Base-by-base conservation (phyloP, 2,888 invertebrate genomes). In the Spatulosminthurus flaviceps region DNA sequence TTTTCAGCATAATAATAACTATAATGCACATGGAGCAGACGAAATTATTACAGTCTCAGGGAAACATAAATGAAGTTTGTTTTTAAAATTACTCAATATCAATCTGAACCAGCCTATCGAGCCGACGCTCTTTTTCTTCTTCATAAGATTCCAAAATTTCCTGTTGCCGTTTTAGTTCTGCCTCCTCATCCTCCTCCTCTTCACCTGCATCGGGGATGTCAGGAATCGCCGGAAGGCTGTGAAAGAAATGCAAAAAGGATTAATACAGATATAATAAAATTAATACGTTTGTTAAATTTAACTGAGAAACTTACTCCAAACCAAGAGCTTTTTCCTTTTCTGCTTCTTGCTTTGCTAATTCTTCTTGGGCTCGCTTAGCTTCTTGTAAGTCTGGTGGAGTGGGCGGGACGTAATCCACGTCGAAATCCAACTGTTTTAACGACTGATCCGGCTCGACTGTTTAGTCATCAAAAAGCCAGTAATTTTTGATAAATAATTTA, bases 321-420 rank as follows among this genome's bases (percentile, higher is more conserved):
- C 85, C 26, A 83, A 79, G 13, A 84, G 78, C 34, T 9, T 34
- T 34, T 34, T 9, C 34, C 34, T 34, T 77, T 84, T 85, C 66
- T 82, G 82, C 84, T 64, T 85, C 84, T 51, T 85, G 85, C 51
- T 74, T 76, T 61, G 84, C 84, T 0, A 84, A 83, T 77, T 85
- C 86, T 67, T 86, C 86, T 0, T 85, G 86, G 11, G 86, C 84
- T 77, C 83, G 81, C 69, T 84, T 85, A 29, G 81, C 80, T 34
- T 80, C 79, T 42, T 76, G 80, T 24, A 82, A 83, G 43, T 83
- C 83, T 19, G 84, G 82, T 0, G 84, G 80, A 13, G 85, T 80
- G 1, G 86, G 84, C 4, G 86, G 85, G 42, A 83, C 79, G 82
- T 85, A 86, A 28, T 86, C 85, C 1, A 86, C 86, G 60, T 79